These are phyloP conservation scores for Belonocnema kinseyi DNA, from an alignment of 1,140 invertebrate species.

Conservation along the genomic window DNA sequence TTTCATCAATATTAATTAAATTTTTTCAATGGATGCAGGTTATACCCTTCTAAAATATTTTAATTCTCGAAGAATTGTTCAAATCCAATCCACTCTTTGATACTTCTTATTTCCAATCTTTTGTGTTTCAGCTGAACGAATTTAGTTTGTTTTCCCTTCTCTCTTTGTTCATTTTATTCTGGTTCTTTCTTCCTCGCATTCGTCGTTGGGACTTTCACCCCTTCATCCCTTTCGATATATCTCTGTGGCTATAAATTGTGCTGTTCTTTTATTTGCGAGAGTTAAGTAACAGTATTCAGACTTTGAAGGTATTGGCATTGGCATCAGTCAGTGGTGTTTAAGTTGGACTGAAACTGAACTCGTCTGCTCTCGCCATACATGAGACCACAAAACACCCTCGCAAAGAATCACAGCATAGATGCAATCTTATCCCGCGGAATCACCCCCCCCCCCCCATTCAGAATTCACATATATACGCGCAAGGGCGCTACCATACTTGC, in stretches of 20 bases:
- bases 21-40: no score
- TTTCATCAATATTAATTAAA: no score
- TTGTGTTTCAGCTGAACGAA: background rate
- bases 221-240: constrained; percentile 40
- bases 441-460: constrained; percentile 33
- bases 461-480: constrained; percentile 20
- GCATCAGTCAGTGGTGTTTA: constrained; percentile 7
- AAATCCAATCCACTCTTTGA: no score
- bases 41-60: no score
- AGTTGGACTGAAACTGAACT: background rate
- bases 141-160: background rate
- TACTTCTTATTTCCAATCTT: background rate
- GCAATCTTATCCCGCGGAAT: constrained; percentile 67
- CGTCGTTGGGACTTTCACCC: constrained; percentile 22
- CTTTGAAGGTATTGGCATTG: constrained; percentile 31
- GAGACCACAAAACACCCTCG: constrained; percentile 48
- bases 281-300: constrained; percentile 60
- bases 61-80: no score
- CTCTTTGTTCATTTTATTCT: background rate
- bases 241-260: constrained; percentile 56
- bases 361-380: constrained; percentile 3
- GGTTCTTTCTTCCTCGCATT: background rate
- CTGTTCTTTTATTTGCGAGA: constrained; percentile 55
- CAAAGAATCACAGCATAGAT: constrained; percentile 56
- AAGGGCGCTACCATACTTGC: constrained; percentile 34